Conservation (phyloP, 2,797 vertebrate genomes). For the Brachyalestes nurse region DNA sequence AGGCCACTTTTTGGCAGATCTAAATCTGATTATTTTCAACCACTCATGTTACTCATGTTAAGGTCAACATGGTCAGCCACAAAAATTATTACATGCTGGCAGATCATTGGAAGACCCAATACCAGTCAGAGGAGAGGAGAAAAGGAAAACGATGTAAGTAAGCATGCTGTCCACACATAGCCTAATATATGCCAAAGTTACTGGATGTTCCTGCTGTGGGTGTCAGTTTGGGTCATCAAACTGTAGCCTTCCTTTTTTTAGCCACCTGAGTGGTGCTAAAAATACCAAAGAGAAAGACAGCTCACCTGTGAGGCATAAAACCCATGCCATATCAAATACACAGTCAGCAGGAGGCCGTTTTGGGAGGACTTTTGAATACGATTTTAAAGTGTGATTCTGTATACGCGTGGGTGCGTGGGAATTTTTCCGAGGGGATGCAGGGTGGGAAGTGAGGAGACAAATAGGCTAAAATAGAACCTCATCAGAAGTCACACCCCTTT, state of each 20-base stretch:
- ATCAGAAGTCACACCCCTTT: constrained; percentile 64
- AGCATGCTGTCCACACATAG: neutral
- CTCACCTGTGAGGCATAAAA: constrained; percentile 31
- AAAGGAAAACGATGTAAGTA: neutral
- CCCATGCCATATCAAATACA: constrained; percentile 32
- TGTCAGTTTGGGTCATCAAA: neutral
- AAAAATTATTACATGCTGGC: neutral
- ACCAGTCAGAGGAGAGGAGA: neutral
- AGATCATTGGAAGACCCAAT: neutral
- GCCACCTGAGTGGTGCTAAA: constrained; percentile 8
- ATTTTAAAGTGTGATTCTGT: constrained; percentile 27
- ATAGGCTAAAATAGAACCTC: constrained; percentile 47
- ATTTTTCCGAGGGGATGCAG: constrained; percentile 17
- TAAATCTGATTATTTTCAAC: neutral
- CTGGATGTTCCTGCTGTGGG: neutral
- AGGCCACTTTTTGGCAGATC: neutral
- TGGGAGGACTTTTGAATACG: neutral
- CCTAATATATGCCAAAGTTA: neutral
- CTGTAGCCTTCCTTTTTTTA: neutral
- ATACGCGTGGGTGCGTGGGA: constrained; percentile 5
- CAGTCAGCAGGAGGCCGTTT: constrained; percentile 35
- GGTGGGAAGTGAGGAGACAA: constrained; percentile 46
- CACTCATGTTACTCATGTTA: neutral
- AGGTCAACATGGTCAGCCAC: neutral
- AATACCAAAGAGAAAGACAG: constrained; percentile 6